Evolutionary conservation across 2,888 invertebrate species (phyloP).

Genomic region (Mythimna pallens): DNA sequence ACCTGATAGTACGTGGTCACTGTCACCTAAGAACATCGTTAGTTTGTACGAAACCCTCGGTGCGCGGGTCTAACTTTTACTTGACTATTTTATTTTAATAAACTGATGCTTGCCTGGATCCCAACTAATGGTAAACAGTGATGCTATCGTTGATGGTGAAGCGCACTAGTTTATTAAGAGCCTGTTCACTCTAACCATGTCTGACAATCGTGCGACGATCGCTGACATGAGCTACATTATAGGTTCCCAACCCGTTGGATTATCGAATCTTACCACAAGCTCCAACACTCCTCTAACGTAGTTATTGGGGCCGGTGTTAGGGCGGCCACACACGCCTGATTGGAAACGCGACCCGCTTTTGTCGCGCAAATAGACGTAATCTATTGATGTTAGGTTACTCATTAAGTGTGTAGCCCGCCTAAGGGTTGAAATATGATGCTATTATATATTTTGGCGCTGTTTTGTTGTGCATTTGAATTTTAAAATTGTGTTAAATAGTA

Average conservation of each 20-base stretch:
- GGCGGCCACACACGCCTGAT: slow-evolving; percentile 47
- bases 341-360: slow-evolving; percentile 49
- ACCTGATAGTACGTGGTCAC: too few relatives aligned
- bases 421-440: slow-evolving; percentile 22
- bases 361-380: slow-evolving; percentile 39
- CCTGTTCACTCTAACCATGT: too few relatives aligned
- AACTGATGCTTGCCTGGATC: too few relatives aligned
- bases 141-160: too few relatives aligned
- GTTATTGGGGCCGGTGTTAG: slow-evolving; percentile 53
- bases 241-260: slow-evolving; percentile 25
- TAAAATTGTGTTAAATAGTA: neutral
- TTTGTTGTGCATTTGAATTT: neutral
- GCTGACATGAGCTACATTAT: slow-evolving; percentile 4
- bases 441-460: neutral
- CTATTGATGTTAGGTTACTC: slow-evolving; percentile 20
- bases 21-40: too few relatives aligned
- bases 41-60: too few relatives aligned
- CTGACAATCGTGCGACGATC: neutral
- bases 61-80: too few relatives aligned
- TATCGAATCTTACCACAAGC: slow-evolving; percentile 51
- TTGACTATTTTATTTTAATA: too few relatives aligned
- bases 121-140: too few relatives aligned
- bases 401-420: slow-evolving; percentile 23
- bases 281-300: slow-evolving; percentile 54
- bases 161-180: too few relatives aligned